Evolutionary conservation across 2,797 vertebrate species (phyloP), one percentile per base, ranked within the genome.

Genomic region (Hypotaenidia okinawae): DNA sequence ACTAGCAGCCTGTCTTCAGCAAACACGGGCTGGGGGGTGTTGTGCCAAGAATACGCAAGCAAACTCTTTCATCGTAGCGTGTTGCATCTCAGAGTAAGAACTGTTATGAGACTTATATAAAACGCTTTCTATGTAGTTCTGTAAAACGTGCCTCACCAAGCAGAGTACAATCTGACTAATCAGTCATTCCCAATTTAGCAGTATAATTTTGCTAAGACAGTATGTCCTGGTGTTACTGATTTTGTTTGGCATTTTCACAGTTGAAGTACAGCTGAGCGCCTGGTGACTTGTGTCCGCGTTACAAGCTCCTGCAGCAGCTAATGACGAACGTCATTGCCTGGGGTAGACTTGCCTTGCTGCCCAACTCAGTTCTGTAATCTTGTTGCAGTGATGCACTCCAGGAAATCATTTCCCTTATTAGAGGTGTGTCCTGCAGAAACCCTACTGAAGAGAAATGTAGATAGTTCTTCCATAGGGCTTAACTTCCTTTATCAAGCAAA

Each of bases 221-320:
- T 78, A 43, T 89, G 82, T 89, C 84, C 83, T 93, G 68, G 24
- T 73, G 55, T 64, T 35, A 13, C 33, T 85, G 85, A 69, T 68
- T 72, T 75, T 64, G 59, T 81, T 94, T 93, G 85, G 72, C n/a
- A 24, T 72, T 94, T 93, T 93, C 79, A 61, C 82, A 39, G 88
- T 10, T 82, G 67, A 87, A 87, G n/a, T 39, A 61, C 28, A 89
- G 59, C 61, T 70, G 74, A 75, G 54, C 24, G 37, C 59, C 39
- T 61, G 63, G 33, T 63, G 39, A 52, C 30, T 52, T 28, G 33
- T 62, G 68, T 52, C 47, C 52, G 39, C 45, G 16, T 43, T 45
- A 57, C 1, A 2, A 7, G 49, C 35, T 87, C 33, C 49, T 63
- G 69, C 73, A 73, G 68, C 47, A 88, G 51, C 32, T 62, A 35